These are phyloP conservation scores for Polymixis lichenea DNA, from an alignment of 2,888 invertebrate genomes.

Conservation along the genomic window DNA sequence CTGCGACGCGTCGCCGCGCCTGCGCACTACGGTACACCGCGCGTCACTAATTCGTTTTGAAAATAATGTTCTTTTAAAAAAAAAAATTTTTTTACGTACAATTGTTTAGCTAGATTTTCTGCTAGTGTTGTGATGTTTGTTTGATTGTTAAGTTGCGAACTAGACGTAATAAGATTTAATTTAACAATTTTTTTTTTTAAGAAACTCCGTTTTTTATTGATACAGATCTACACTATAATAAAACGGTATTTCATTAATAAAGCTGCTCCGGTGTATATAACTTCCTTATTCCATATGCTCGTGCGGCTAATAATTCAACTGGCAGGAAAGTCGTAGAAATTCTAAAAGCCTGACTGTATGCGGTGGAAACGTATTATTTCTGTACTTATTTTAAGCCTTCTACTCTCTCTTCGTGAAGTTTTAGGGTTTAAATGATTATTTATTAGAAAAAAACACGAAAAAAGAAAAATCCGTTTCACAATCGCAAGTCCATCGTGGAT, in stretches of 20 bases:
- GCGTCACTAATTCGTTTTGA: constrained; percentile 82
- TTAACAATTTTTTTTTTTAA: not conserved
- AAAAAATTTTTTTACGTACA: constrained; percentile 56
- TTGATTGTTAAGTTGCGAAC: not conserved
- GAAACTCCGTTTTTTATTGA: not conserved
- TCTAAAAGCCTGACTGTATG: constrained; percentile 5
- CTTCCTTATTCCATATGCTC: constrained; percentile 28
- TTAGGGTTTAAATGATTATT: not conserved
- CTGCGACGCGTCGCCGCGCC: constrained; percentile 88
- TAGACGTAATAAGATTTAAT: not conserved
- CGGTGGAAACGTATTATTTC: constrained; percentile 6
- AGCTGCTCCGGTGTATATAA: not conserved
- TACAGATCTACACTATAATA: not conserved
- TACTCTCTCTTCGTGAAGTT: not conserved
- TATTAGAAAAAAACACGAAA: not conserved
- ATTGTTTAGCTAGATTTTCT: constrained; percentile 40
- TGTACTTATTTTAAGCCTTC: not conserved
- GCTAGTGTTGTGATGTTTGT: constrained; percentile 15
- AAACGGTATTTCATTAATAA: constrained; percentile 13
- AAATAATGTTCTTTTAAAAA: constrained; percentile 68
- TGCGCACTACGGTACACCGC: constrained; percentile 77
- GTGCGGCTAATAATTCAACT: constrained; percentile 35
- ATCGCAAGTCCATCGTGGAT: not conserved
- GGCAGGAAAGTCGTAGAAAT: constrained; percentile 39
- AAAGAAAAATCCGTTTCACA: no score